These are phyloP conservation scores for Drosophila nr. perissopoda DNA, from an alignment of 2,888 invertebrate genomes.

Conservation along the genomic window DNA sequence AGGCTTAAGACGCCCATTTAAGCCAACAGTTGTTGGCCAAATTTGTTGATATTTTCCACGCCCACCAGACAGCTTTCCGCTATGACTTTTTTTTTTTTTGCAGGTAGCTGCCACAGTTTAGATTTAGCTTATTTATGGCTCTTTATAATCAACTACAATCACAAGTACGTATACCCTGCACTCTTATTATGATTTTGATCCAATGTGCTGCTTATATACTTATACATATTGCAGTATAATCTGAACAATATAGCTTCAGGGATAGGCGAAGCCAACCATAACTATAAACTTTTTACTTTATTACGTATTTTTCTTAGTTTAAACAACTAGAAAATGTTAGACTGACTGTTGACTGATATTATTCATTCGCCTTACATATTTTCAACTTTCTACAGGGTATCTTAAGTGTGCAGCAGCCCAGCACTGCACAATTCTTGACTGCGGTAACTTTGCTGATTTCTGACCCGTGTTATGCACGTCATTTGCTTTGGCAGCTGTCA, in stretches of 20 bases:
- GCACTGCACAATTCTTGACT: constrained; percentile 10
- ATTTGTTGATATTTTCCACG: constrained; percentile 54
- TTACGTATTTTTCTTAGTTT: no score
- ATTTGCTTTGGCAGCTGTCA: constrained; percentile 70
- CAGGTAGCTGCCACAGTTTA: constrained; percentile 59
- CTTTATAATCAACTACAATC: constrained; percentile 16
- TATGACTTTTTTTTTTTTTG: constrained; percentile 1
- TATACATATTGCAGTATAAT: no score
- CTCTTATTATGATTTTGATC: fast-evolving
- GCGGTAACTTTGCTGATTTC: constrained; percentile 27
- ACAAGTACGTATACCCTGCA: constrained; percentile 28
- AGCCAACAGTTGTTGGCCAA: constrained; percentile 58
- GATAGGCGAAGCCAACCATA: background rate
- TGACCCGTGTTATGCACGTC: constrained; percentile 51
- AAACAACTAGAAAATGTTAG: background rate
- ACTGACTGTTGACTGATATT: background rate
- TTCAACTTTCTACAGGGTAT: constrained; percentile 29
- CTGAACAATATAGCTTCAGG: no score
- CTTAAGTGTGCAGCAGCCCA: background rate
- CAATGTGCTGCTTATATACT: background rate
- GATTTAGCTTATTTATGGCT: constrained; percentile 56
- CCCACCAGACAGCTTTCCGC: constrained; percentile 39
- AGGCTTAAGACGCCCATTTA: constrained; percentile 56
- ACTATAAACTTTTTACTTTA: background rate
- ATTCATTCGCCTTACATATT: background rate